Evolutionary conservation across 1,140 invertebrate species (phyloP).

Genomic region (Conus ventricosus): DNA sequence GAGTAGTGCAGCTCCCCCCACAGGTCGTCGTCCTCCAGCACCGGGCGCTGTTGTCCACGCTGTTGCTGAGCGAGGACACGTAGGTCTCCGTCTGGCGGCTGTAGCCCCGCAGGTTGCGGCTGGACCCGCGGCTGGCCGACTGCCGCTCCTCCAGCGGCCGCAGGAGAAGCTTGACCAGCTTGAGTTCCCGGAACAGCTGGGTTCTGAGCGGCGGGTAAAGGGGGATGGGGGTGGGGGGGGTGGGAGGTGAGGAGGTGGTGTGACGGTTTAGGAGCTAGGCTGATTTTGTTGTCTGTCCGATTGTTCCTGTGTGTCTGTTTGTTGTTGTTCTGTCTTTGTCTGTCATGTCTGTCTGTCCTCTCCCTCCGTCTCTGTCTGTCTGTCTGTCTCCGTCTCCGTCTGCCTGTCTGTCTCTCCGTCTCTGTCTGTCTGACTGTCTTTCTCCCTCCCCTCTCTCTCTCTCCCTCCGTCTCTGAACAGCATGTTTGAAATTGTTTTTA

Average conservation of each 20-base stretch:
- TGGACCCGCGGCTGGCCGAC: constrained; percentile 67
- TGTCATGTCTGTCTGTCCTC: no score
- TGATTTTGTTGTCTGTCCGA: no score
- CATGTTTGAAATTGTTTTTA: no score
- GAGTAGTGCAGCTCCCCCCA: constrained; percentile 59
- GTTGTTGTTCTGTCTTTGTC: no score
- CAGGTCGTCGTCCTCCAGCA: constrained; percentile 56
- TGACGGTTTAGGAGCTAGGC: background rate
- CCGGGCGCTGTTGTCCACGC: constrained; percentile 67
- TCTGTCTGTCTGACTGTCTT: no score
- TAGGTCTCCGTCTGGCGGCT: constrained; percentile 73
- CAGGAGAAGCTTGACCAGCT: constrained; percentile 72
- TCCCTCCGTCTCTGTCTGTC: no score
- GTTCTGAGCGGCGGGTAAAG: constrained; percentile 56
- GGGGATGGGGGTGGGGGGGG: background rate
- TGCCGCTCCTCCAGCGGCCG: constrained; percentile 70
- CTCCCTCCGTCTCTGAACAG: no score
- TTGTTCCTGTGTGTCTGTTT: no score
- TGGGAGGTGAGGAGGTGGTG: background rate
- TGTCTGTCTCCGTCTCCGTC: no score
- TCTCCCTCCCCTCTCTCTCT: no score
- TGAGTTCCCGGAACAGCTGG: constrained; percentile 72
- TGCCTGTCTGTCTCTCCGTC: no score
- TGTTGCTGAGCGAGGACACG: constrained; percentile 69
- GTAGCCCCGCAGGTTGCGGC: constrained; percentile 71